Evolutionary conservation across 2,797 vertebrate genomes (phyloP).

Genomic region (Dipus sagitta): DNA sequence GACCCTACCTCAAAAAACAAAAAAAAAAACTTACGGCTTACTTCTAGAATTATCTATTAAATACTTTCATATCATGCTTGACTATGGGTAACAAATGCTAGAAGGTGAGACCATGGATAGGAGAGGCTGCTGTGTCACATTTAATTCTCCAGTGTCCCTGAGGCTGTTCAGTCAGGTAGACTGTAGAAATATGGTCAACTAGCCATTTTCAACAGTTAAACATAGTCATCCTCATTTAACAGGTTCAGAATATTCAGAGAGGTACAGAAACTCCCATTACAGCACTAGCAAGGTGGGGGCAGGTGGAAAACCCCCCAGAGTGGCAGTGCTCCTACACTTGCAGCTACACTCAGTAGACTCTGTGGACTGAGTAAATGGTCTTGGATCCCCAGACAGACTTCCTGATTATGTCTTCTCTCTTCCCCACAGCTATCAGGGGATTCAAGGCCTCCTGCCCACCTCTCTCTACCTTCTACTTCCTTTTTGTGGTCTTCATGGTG

Average conservation of each 20-base stretch:
- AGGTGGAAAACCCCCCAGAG: neutral
- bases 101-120: neutral
- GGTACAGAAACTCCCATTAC: no score
- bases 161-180: neutral
- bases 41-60: neutral
- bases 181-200: no score
- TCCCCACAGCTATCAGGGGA: neutral
- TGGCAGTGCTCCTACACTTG: neutral
- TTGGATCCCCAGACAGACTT: rapidly evolving
- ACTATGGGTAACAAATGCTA: neutral
- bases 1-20: no score
- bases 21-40: neutral
- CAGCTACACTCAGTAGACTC: neutral
- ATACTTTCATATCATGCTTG: neutral
- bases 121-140: neutral
- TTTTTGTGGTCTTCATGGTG: slow-evolving; percentile 13
- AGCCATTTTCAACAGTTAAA: neutral
- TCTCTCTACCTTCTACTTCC: slow-evolving; percentile 16
- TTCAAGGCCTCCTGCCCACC: neutral
- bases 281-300: neutral
- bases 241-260: neutral
- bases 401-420: neutral
- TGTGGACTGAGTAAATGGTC: no score
- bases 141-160: neutral
- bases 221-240: neutral